Base-by-base conservation (phyloP, 2,888 invertebrate genomes). In the Alsophila aescularia region DNA sequence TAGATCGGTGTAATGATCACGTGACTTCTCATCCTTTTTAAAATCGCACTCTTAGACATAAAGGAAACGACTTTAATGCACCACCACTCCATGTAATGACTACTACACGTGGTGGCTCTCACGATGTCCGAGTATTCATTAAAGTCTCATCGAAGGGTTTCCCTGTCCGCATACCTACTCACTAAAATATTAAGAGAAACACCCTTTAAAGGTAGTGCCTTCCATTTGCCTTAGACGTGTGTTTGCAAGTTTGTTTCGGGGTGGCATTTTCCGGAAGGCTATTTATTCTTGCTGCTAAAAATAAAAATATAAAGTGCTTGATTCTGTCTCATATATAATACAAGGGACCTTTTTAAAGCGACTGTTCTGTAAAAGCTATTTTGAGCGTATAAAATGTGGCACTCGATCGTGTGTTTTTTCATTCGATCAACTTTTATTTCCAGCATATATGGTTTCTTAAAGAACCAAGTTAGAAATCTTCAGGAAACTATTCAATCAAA, bases 111-210 rank as follows among this genome's bases (percentile, higher is more conserved):
- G 85, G 58, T 64, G 60, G 65, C 71, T 86, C 83, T 63, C 87
- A 86, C 81, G 79, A 68, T 71, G 73, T 73, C 67, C 73, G 65
- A 64, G 73, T 52, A 63, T 62, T 59, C 74, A 83, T 79, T 79
- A 79, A 75, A 70, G 71, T 69, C 72, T 77, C 73, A 72, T 73
- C 59, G 73, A 59, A 65, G 75, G 77, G 81, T 79, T 69, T 77
- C 75, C 74, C 77, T 52, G 56, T 52, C 35, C 59, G 45, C 40
- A 35, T 52, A 51, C 44, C 75, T 73, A 66, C 66, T 70, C 67
- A 64, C 67, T 85, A 81, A 80, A 85, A 82, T 86, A 85, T 86
- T 85, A 78, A 85, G 75, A 72, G 66, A 68, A 64, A 66, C 60
- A 67, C 60, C 70, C 36, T 51, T 37, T 21, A 14, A 47, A 37